Evolutionary conservation across 2,113 vertebrate species (phyloP), one percentile per base, ranked within the genome.

Genomic region (Pteruthius melanotis): DNA sequence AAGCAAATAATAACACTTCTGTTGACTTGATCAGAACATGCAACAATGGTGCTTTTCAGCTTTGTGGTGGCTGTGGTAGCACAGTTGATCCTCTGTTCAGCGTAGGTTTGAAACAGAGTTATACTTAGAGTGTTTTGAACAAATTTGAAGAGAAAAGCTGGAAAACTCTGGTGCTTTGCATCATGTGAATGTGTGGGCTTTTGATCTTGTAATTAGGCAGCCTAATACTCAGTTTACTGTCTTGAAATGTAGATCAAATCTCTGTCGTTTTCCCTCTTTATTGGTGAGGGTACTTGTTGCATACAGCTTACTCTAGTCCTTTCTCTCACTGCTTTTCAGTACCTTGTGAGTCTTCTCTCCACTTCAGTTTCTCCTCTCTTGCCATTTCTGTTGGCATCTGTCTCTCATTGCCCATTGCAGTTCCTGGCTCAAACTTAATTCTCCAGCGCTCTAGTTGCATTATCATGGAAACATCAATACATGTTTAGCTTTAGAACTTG

Each of bases 31-130:
- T 83, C 50, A 60, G 45, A 80, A 31, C 37, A 21, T 60, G 35
- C 13, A 77, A 89, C 77, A 90, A n/a, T 89, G 80, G 72, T 92
- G 63, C 91, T 92, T 94, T 95, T 95, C 80, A 89, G 76, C 76
- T 86, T 49, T 61, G 54, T 49, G 45, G 37, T 74, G 64, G n/a
- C 64, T 77, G 39, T 77, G n/a, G 40, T 72, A n/a, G 59, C 50
- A 83, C 68, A 92, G 76, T 47, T 71, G 86, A 83, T 86, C 31
- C 76, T 90, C 89, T 89, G 40, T 93, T 92, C 53, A 45, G 20
- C 0, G 0, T 72, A 40, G 49, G 24, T 83, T 95, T 68, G 65
- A 52, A 87, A 78, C 40, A 52, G 83, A 56, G 30, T 56, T 70
- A 30, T 7, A 20, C 57, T 85, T 52, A 9, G 0, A n/a, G 39